Evolutionary conservation across 23 tunicate genomes (phyloP).

Genomic region (Styela plicata): DNA sequence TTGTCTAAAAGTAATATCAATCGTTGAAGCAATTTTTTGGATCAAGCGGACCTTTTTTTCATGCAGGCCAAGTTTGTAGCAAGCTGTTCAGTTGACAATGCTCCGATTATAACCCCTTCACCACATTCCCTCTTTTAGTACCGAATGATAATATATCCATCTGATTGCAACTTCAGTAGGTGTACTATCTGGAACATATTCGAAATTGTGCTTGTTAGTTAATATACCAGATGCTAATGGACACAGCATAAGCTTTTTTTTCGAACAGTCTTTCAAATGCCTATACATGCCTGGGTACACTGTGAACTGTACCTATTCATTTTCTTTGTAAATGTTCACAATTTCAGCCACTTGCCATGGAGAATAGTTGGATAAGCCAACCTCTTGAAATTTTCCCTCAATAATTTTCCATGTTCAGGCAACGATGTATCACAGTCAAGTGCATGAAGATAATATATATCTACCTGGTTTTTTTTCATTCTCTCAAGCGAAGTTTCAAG

Average conservation of each 20-base stretch:
- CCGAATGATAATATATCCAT: constrained; percentile 91
- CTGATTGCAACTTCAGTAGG: constrained; percentile 78
- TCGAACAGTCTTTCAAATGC: constrained; percentile 56
- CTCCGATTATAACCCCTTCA: constrained; percentile 89
- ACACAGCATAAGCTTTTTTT: constrained; percentile 82
- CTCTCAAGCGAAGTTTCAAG: constrained; percentile 64
- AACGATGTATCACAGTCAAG: constrained; percentile 87
- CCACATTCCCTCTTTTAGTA: constrained; percentile 50
- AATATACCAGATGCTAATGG: constrained; percentile 82
- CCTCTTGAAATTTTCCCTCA: constrained; percentile 73
- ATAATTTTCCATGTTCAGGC: constrained; percentile 65
- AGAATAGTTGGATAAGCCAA: constrained; percentile 91
- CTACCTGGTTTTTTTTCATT: constrained; percentile 38
- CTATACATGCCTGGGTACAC: constrained; percentile 98
- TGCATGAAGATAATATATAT: constrained; percentile 84
- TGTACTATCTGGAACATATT: constrained; percentile 51
- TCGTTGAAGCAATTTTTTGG: constrained; percentile 35
- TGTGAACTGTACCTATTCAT: constrained; percentile 64
- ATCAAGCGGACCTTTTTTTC: constrained; percentile 51
- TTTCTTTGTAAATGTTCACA: constrained; percentile 59
- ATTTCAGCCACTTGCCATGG: constrained; percentile 92
- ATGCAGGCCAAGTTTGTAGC: constrained; percentile 37
- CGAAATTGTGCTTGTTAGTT: constrained; percentile 82
- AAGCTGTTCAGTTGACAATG: constrained; percentile 52
- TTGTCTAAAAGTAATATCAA: constrained; percentile 15